phyloP scores from a whole-genome alignment of 2,113 vertebrate genomes.

The Shinisaurus crocodilurus region DNA sequence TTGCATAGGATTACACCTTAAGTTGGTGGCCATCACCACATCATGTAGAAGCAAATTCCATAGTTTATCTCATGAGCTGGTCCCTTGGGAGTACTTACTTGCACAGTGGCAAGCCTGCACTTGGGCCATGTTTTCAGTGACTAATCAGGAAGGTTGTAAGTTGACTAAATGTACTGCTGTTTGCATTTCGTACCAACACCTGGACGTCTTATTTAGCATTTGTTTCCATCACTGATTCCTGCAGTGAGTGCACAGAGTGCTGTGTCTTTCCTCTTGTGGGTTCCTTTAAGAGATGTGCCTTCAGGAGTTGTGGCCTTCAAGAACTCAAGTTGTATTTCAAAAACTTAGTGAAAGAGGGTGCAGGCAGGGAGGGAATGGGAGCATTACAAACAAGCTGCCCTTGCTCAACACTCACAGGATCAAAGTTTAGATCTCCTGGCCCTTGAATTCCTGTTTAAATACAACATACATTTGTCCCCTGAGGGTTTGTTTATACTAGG shows the following conservation, averaged over 20 bases:
- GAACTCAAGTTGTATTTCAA: accelerated
- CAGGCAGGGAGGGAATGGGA: not conserved
- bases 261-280: not conserved
- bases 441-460: not conserved
- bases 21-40: too few species aligned
- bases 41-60: too few species aligned
- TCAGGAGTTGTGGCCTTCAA: not conserved
- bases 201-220: not conserved
- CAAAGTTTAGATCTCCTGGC: accelerated
- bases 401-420: accelerated
- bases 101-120: not conserved
- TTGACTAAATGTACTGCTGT: too few species aligned
- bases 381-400: not conserved
- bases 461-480: accelerated
- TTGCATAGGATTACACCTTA: too few species aligned
- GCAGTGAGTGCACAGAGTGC: too few species aligned
- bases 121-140: not conserved
- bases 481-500: accelerated
- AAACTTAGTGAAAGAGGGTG: not conserved
- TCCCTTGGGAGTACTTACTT: not conserved
- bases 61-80: not conserved
- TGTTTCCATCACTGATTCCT: not conserved
- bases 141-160: not conserved
- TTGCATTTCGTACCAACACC: not conserved
- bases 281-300: accelerated